A percentile compares a stretch with the other conserved stretches of the same genome.
These are phyloP conservation scores for Spilarctia lutea DNA, from an alignment of 2,888 invertebrate species.

Conservation along the genomic window DNA sequence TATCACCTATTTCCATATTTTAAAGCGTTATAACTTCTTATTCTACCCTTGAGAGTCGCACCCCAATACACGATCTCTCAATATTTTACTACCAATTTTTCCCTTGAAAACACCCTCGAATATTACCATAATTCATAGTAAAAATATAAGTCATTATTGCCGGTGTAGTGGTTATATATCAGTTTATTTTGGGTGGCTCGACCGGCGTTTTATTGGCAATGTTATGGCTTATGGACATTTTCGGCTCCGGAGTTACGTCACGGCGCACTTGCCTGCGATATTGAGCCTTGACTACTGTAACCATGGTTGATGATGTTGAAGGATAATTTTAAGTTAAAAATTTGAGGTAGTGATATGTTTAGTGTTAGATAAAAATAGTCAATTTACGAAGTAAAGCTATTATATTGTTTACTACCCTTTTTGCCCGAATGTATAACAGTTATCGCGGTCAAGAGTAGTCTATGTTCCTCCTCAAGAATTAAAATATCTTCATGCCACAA, in stretches of 20 bases:
- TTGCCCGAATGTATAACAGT: no score
- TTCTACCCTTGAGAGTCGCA: background rate
- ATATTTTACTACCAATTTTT: conserved; percentile 7
- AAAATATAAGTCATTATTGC: conserved; percentile 36
- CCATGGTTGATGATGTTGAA: conserved; percentile 11
- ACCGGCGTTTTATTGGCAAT: conserved; percentile 58
- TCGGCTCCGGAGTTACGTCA: conserved; percentile 47
- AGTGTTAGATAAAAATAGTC: background rate
- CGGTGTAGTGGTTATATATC: conserved; percentile 44
- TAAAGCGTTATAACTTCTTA: background rate
- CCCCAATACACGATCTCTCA: background rate
- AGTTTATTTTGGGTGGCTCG: conserved; percentile 50
- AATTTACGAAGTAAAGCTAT: no score
- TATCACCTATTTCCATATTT: background rate
- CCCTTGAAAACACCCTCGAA: conserved; percentile 10
- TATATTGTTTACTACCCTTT: no score
- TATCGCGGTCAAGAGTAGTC: no score
- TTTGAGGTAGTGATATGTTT: background rate
- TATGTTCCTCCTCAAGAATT: no score
- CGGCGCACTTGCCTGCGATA: conserved; percentile 44
- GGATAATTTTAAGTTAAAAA: background rate
- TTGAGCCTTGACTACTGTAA: conserved; percentile 31
- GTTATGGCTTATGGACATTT: conserved; percentile 64
- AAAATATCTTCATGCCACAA: no score
- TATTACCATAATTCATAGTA: conserved; percentile 22